These are phyloP conservation scores for Zootermopsis nevadensis DNA, from an alignment of 2,888 invertebrate species.

Conservation along the genomic window DNA sequence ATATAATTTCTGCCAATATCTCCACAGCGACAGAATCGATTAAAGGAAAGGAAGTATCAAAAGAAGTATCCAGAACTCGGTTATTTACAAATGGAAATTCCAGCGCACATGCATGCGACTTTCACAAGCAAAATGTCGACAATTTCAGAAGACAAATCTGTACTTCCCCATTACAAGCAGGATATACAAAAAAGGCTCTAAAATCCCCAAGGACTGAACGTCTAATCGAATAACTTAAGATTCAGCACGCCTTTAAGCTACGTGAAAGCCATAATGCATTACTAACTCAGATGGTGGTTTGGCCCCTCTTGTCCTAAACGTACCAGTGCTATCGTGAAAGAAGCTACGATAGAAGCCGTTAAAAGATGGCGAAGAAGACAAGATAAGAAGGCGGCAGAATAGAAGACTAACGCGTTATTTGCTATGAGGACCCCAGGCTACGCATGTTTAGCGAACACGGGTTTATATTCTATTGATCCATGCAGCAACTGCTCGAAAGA, in stretches of 20 bases:
- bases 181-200: too few relatives aligned
- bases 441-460: neutral
- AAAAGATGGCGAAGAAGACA: slow-evolving; percentile 9
- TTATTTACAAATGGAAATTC: too few relatives aligned
- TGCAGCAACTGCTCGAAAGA: slow-evolving; percentile 2
- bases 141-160: too few relatives aligned
- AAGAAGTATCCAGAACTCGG: too few relatives aligned
- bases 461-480: slow-evolving; percentile 5
- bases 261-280: neutral
- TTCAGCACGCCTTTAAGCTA: neutral
- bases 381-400: slow-evolving; percentile 1
- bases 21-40: too few relatives aligned
- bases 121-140: too few relatives aligned
- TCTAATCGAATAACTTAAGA: too few relatives aligned
- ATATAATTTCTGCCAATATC: too few relatives aligned
- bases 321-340: neutral
- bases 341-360: slow-evolving; percentile 19
- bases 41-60: too few relatives aligned
- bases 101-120: too few relatives aligned
- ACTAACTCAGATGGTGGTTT: neutral
- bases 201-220: too few relatives aligned
- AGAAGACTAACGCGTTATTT: neutral
- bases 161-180: too few relatives aligned
- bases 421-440: slow-evolving; percentile 14
- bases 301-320: neutral